Evolutionary conservation across 2,888 invertebrate species (phyloP), one percentile per base, ranked within the genome.

Genomic region (Apotomis turbidana): DNA sequence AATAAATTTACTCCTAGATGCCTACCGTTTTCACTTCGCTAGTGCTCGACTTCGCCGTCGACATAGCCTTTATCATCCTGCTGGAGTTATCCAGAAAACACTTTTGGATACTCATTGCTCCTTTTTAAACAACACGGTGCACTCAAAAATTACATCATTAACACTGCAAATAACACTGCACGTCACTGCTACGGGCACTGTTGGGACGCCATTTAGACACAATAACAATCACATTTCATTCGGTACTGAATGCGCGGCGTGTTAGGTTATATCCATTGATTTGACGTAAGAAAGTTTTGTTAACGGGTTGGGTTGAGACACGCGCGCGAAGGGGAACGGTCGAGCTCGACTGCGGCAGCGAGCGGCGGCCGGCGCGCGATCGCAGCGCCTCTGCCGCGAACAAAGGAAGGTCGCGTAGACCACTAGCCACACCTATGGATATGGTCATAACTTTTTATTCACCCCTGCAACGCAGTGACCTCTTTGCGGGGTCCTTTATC

Each of bases 231-330:
- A 91, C 92, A 92, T 91, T 87, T 84, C 87, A 83, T 77, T 83
- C 77, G 78, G 78, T 78, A 76, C 75, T 76, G 82, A 85, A 83
- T 80, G 81, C 86, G 85, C 85, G 84, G 74, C 79, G 79, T 86
- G 85, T 93, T 93, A 93, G 92, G 93, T 93, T 93, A 93, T 93
- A 93, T 93, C 93, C 93, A 93, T 93, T 90, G 91, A 90, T 90
- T 90, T 90, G 90, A 90, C 91, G 92, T 93, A 93, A 92, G 85
- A 93, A 93, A 93, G 92, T 93, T 93, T 93, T 84, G 82, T 74
- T 75, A 69, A 59, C 73, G 74, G 77, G 77, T 79, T 81, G 78
- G 80, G 76, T 76, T 73, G 68, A 52, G 58, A 77, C 80, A 86
- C 89, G 86, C 85, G 79, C 79, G 76, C 70, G 59, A 59, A 38